Evolutionary conservation across 1,140 invertebrate genomes (phyloP), one percentile per base, ranked within the genome.

Genomic region (Tetragnatha versicolor): DNA sequence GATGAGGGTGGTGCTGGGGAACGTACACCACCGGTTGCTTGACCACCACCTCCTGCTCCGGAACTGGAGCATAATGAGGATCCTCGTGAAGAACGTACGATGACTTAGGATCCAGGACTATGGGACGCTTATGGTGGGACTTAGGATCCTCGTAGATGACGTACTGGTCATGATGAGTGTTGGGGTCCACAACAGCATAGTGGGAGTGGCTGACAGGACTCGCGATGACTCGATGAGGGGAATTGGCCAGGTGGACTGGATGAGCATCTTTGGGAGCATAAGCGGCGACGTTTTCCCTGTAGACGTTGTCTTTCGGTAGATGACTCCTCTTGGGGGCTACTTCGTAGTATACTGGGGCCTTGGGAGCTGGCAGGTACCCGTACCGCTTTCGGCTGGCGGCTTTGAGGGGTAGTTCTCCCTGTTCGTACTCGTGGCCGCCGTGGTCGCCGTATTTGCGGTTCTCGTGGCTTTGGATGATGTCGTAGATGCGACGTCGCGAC

Each of bases 361-460:
- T 70, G 20, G 12, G 31, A 4, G 31, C 22, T 12, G 69, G 72
- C 5, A 49, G 9, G 22, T 75, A 75, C 9, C 72, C 72, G 10
- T 60, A 58, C 5, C 45, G 12, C 14, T 47, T 42, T 10, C 25
- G 45, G 29, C 60, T 51, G 20, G 20, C 27, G 2, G n/a, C 20
- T 42, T 51, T 66, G 3, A 14, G 27, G 7, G 73, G 55, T n/a
- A 77, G 22, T 53, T 77, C 73, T 6, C 49, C 73, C 6, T 51
- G 47, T 39, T 53, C 60, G 35, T 77, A 77, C 31, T 77, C 73
- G 10, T 77, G 73, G 10, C 73, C 73, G 2, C 73, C 73, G 42
- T 77, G 73, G 22, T 33, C 69, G 0, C 69, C 69, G 6, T 39
- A 77, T 20, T 77, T 65, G 4, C 61, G 60, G 3, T 25, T 33